Evolutionary conservation across 1,140 invertebrate genomes (phyloP), one percentile per base, ranked within the genome.

Genomic region (Macrobrachium rosenbergii): DNA sequence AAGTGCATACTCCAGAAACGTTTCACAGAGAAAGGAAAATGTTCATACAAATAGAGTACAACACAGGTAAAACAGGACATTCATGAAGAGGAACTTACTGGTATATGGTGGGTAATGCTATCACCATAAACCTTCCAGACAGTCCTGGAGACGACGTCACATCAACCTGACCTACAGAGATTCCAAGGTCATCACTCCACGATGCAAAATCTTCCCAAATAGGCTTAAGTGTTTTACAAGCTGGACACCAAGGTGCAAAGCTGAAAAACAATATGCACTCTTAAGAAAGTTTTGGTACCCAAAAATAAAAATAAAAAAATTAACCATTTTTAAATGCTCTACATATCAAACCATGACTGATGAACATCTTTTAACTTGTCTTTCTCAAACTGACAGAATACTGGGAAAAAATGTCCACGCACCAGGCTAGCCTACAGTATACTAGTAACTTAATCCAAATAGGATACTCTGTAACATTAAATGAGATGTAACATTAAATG

Each of bases 211-310:
- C 94, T 90, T 96, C 94, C 99, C 99, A 99, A 64, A 96, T 94
- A 6, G 95, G 95, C 89, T 96, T 94, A 12, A 99, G 93, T n/a
- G 95, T 95, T 91, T 96, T 97, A 92, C 99, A 99, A 0, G 99
- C 98, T 11, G 98, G 98, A 92, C 99, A 99, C 99, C 98, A 99
- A 19, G 98, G 98, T 12, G 99, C 98, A 94, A 97, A 98, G 91
- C 98, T 99, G 91, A 75, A 93, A 92, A 90, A 64, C 5, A 83
- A 84, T 12, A 23, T 69, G 28, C 2, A 59, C 21, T 58, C 23
- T 81, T 52, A 80, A n/a, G 52, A 83, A 14, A 83, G 7, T 37
- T n/a, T 21, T 64, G 58, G 16, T 3, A 5, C 7, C 17, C 17
- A n/a, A 37, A n/a, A 63, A 63, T 12, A 5, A 23, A 80, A 60